Base-by-base conservation (phyloP, 1,140 invertebrate genomes). In the Zaprionus taronus region DNA sequence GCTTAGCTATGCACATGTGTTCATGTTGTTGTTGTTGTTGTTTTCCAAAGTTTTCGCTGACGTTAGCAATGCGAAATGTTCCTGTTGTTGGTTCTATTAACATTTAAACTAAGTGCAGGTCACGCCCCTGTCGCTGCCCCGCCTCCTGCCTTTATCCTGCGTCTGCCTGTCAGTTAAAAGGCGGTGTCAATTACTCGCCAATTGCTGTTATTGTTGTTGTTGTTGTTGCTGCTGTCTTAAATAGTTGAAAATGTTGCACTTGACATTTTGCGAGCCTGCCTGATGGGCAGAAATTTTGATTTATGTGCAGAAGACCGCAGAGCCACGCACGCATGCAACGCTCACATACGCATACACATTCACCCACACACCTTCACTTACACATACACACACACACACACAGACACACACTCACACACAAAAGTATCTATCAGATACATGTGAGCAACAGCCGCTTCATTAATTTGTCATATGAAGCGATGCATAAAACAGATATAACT, bases 401-500 rank as follows among this genome's bases (percentile, higher is more conserved):
- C 5, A 26, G 0, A 26, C 24, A 26, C 4, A 15, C 14, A 14
- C 9, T 31, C 15, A 28, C 36, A 57, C 31, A 74, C 61, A 71
- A 31, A 60, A 44, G 72, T 64, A 76, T 56, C 66, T 56, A 70
- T 70, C 60, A 75, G 67, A 61, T 67, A 49, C 61, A 65, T 78
- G 69, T 69, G 65, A 55, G 49, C 56, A 22, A 26, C 22, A 73
- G 80, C 41, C 41, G 41, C 83, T 86, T 86, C 84, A 86, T 86
- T 86, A 86, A 86, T 86, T 86, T 86, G 83, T 83, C 83, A 86
- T 86, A 83, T 82, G 83, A 77, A 83, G 73, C 73, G 77, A 74
- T 80, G 80, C 83, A 86, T 87, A 72, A 86, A 87, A 57, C 57
- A 53, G 51, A 55, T 58, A 51, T 71, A 49, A 61, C 44, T 49